A percentile compares a stretch with the other conserved stretches of the same genome.
Evolutionary conservation across 1,140 invertebrate species (phyloP).

Genomic region (Eriosoma lanigerum): DNA sequence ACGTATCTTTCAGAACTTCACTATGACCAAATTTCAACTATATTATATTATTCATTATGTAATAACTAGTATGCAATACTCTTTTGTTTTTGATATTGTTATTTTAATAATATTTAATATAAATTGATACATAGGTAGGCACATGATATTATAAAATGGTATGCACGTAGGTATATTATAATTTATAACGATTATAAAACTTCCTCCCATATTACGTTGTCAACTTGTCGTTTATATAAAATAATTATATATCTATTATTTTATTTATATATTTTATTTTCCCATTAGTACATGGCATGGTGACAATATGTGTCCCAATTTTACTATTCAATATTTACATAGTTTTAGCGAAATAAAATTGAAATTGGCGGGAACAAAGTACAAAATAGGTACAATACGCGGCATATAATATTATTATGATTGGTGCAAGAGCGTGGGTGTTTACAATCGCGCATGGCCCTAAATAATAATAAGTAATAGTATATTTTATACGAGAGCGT

Average conservation of each 20-base stretch:
- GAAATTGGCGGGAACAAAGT: constrained; percentile 1
- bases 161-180: not conserved
- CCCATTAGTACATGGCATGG: not conserved
- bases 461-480: not conserved
- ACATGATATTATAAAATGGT: not conserved
- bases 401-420: not conserved
- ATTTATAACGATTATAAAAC: not conserved
- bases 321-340: constrained; percentile 12
- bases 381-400: not conserved
- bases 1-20: too few species aligned
- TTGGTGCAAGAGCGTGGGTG: not conserved
- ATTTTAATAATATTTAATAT: not conserved
- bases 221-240: too few species aligned
- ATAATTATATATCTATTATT: not conserved
- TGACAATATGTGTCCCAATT: constrained; percentile 5
- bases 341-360: constrained; percentile 8
- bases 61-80: not conserved
- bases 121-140: too few species aligned
- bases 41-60: too few species aligned
- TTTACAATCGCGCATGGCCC: not conserved
- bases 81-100: not conserved
- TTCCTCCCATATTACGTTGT: constrained; percentile 1
- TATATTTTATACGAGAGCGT: too few species aligned
- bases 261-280: not conserved
- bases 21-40: too few species aligned